Base-by-base conservation (phyloP, 2,113 vertebrate species). In the Nymphicus hollandicus region DNA sequence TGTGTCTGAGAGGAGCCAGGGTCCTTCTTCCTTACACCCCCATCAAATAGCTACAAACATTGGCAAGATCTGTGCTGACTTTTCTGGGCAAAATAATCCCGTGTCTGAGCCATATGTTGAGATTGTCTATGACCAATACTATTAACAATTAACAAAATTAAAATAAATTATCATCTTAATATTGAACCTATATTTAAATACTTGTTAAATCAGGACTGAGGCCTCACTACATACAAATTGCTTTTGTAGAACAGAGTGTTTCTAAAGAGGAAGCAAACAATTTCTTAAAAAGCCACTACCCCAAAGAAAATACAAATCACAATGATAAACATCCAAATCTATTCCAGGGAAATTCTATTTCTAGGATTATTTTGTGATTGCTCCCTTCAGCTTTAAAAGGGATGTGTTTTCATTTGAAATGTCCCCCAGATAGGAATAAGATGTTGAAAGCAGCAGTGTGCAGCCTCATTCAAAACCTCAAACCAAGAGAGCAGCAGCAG, bases 41-140 rank as follows among this genome's bases (percentile, higher is more conserved):
- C 43, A 19, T 4, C 25, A 50, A 8, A 35, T 0, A 31, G 12
- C 17, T 17, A 44, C 1, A 41, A 84, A 4, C 12, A 11, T 6
- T 28, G 44, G 2, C 1, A 28, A 31, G 3, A 49, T 52, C 79
- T 47, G 43, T 47, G 49, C 43, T 24, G 35, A 25, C n/a, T 25
- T 20, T 28, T 63, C 25, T 41, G 35, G 28, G 4, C 8, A 35
- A 78, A 43, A 47, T 6, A 65, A 29, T 15, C 18, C 29, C 61
- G 31, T 41, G 39, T 37, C 35, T 81, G 46, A 37, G 22, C 5
- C 12, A 8, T 5, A 3, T 60, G 11, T 49, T 73, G 35, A 76
- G 25, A 18, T 64, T 23, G 2, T 46, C 33, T 44, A 16, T 52
- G 35, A 46, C 5, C 33, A 76, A 50, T 37, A n/a, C 5, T 29